Evolutionary conservation across 1,140 invertebrate genomes (phyloP).

Genomic region (Drosophila mayri): DNA sequence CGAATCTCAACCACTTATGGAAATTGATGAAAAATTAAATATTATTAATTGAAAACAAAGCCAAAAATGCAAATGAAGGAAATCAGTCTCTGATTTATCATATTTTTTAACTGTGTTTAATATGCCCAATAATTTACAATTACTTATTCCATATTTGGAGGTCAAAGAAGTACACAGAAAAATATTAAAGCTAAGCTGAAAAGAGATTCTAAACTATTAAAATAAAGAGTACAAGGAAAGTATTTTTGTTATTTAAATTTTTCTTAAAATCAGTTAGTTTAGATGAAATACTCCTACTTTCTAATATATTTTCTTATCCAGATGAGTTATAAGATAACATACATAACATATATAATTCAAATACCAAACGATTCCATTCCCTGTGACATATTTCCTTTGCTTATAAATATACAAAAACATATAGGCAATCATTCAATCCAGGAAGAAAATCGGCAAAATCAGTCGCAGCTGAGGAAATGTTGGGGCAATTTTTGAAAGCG

Average conservation of each 20-base stretch:
- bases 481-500: constrained; percentile 50
- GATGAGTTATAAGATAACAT: not conserved
- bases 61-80: constrained; percentile 62
- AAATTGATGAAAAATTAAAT: constrained; percentile 23
- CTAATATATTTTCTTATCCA: not conserved
- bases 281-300: too few relatives aligned
- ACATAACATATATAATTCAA: not conserved
- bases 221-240: too few relatives aligned
- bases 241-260: too few relatives aligned
- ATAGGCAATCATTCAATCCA: constrained; percentile 9
- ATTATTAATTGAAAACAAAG: constrained; percentile 64
- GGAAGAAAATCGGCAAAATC: constrained; percentile 15
- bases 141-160: constrained; percentile 11
- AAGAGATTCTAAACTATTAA: too few relatives aligned
- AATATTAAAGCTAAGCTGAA: not conserved
- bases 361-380: not conserved
- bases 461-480: constrained; percentile 31
- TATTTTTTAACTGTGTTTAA: constrained; percentile 52
- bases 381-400: not conserved
- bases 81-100: constrained; percentile 34
- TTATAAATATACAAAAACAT: not conserved
- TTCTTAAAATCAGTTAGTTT: too few relatives aligned
- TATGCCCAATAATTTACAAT: constrained; percentile 43
- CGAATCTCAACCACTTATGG: constrained; percentile 5
- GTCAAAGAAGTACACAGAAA: not conserved